phyloP scores from a whole-genome alignment of 2,113 vertebrate genomes.

The Ceyx cyanopectus region DNA sequence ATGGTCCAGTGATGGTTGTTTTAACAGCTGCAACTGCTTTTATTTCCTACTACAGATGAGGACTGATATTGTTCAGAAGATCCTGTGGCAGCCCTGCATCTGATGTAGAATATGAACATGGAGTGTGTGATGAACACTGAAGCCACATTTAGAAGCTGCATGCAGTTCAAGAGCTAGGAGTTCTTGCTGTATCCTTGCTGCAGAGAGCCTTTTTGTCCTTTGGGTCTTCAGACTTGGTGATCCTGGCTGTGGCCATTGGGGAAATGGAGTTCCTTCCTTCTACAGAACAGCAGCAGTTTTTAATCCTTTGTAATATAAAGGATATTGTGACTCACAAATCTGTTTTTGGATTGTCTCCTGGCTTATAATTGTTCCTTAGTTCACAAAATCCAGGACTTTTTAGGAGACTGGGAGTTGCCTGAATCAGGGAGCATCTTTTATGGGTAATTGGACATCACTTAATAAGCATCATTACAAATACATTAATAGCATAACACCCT shows the following conservation, averaged over 20 bases:
- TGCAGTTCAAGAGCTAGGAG: background rate
- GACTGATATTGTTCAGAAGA: background rate
- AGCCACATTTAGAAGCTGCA: background rate
- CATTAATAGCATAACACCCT: background rate
- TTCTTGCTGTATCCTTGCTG: background rate
- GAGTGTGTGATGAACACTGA: background rate
- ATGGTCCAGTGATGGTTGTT: background rate
- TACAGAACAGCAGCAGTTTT: background rate
- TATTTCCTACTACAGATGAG: background rate
- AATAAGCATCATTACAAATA: background rate
- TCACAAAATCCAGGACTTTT: background rate
- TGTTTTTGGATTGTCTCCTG: background rate
- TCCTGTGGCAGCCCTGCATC: background rate
- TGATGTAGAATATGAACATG: background rate
- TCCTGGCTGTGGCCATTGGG: background rate
- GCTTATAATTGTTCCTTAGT: background rate
- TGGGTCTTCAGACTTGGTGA: background rate
- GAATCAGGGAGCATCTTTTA: background rate
- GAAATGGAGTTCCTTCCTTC: background rate
- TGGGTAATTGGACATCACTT: conserved; percentile 1
- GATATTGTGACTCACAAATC: background rate
- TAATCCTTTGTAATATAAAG: background rate
- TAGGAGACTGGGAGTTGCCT: background rate
- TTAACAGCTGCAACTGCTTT: background rate
- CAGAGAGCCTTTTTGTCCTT: background rate